These are phyloP conservation scores for Watsonalla binaria DNA, from an alignment of 2,888 invertebrate genomes.

Conservation along the genomic window DNA sequence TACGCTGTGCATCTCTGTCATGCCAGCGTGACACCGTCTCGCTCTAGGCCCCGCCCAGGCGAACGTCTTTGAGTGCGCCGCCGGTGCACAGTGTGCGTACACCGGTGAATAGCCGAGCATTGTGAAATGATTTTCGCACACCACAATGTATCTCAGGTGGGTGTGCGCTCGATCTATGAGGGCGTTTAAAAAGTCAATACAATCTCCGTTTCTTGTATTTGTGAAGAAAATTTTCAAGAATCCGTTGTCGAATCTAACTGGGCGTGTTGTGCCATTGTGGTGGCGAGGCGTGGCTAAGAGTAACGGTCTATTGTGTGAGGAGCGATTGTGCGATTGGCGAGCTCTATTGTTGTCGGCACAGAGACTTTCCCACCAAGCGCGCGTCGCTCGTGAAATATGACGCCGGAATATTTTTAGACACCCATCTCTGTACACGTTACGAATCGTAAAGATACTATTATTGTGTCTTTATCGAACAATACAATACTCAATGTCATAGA, in stretches of 20 bases:
- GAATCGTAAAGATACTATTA: not conserved
- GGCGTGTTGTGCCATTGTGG: constrained; percentile 67
- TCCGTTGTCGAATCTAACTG: constrained; percentile 48
- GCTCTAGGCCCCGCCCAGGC: constrained; percentile 72
- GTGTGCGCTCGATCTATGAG: constrained; percentile 68
- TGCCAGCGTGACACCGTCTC: constrained; percentile 59
- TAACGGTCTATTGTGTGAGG: constrained; percentile 67
- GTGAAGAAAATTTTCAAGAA: constrained; percentile 74
- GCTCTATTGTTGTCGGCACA: constrained; percentile 48
- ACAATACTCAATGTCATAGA: constrained; percentile 25
- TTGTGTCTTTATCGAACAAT: not conserved
- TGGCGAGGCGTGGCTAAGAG: constrained; percentile 66
- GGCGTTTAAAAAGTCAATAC: constrained; percentile 79
- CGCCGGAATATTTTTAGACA: constrained; percentile 20
- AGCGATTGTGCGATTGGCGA: constrained; percentile 64
- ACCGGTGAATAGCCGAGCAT: constrained; percentile 60
- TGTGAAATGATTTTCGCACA: constrained; percentile 70
- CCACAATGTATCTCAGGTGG: constrained; percentile 69
- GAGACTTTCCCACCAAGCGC: constrained; percentile 46
- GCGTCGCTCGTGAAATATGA: constrained; percentile 24
- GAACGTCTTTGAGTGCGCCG: constrained; percentile 51
- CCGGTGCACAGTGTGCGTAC: constrained; percentile 58
- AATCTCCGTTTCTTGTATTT: constrained; percentile 68
- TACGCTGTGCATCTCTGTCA: constrained; percentile 53
- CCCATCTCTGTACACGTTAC: constrained; percentile 13